These are phyloP conservation scores for Upupa epops DNA, from an alignment of 2,113 vertebrate species.

Conservation along the genomic window DNA sequence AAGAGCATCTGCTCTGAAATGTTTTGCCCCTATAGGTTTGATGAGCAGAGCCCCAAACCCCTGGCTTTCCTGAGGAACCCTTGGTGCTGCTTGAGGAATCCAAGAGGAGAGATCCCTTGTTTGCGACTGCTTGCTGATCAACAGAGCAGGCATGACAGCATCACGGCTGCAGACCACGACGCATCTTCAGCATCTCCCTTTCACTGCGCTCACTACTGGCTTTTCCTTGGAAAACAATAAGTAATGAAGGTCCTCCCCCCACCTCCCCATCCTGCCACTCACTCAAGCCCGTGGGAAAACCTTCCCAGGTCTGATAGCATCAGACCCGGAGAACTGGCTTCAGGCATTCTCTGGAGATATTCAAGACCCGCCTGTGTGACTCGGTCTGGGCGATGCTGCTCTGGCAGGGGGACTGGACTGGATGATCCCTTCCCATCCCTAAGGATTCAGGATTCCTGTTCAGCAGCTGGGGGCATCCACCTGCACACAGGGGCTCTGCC, in stretches of 20 bases:
- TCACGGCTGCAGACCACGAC: neutral
- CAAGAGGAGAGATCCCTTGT: conserved; percentile 7
- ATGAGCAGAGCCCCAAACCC: neutral
- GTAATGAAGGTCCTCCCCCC: neutral
- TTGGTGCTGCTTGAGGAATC: neutral
- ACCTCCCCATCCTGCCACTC: neutral
- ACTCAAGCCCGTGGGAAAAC: neutral
- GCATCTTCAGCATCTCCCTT: conserved; percentile 18
- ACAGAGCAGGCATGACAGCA: conserved; percentile 18
- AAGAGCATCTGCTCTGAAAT: conserved; percentile 16
- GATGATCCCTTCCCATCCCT: too few species aligned
- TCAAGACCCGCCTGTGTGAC: too few species aligned
- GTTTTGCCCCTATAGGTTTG: neutral
- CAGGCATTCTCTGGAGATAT: too few species aligned
- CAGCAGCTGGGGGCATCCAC: neutral
- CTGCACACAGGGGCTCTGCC: neutral
- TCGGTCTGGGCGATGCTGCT: too few species aligned
- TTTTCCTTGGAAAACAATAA: conserved; percentile 42
- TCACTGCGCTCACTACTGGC: conserved; percentile 10
- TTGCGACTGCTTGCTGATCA: neutral
- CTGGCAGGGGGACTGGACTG: too few species aligned
- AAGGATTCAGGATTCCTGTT: too few species aligned
- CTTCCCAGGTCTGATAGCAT: neutral
- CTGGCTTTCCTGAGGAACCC: neutral
- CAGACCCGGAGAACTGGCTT: neutral